Evolutionary conservation across 2,113 vertebrate species (phyloP), one percentile per base, ranked within the genome.

Genomic region (Numenius arquata): DNA sequence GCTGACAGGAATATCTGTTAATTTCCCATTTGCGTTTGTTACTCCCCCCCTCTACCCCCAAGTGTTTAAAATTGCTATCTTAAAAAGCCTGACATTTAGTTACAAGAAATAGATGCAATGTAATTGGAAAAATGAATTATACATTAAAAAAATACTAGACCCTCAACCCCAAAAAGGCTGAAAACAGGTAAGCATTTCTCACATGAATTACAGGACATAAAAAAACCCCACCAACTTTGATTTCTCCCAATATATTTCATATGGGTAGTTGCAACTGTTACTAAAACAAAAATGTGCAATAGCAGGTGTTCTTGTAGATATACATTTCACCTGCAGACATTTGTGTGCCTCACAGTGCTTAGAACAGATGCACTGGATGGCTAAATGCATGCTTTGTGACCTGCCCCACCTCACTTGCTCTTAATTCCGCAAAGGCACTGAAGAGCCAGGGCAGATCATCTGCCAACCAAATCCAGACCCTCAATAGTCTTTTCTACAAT

Each of bases 1-100:
- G 23, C 52, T 80, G 63, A 93, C 55, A 90, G 53, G 26, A 93
- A 53, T 91, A 76, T 55, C 79, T 83, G 36, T 48, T 76, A 40
- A 82, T 73, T 84, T 85, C 36, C 6, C 15, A 18, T 61, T 77
- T 76, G 15, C 76, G 26, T 81, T 53, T 25, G 11, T 26, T 84
- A 16, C 18, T 5, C 38, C 10, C 62, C 30, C 15, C 9, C 1
- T 3, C 3, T n/a, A n/a, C 36, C 21, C 18, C 14, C 3, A 17
- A 21, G 16, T 72, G 41, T 71, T 71, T 89, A 23, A 52, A 66
- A 67, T 34, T 65, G 5, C 13, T 45, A 0, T 86, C 41, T 84
- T 63, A 62, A 75, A 10, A 89, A 88, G 14, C 3, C 29, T 67
- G 38, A 70, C 48, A 55, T 40, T n/a, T 40, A 88, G 22, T 58